Conservation (phyloP, 2,113 vertebrate species). For the Chrysemys picta region DNA sequence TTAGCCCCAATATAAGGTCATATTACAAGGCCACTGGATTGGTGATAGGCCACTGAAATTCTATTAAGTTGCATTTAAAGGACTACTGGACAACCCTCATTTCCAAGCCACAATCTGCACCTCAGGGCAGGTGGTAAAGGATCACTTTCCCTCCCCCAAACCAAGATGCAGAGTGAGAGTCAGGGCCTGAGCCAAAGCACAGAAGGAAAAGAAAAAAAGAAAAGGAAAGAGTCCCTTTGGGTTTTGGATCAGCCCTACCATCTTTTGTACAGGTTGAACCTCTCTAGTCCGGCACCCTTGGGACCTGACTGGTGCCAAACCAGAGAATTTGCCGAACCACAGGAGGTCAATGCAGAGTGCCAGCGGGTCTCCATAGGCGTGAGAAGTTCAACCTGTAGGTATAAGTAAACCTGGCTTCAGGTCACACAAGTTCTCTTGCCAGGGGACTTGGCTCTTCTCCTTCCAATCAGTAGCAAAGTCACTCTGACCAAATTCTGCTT, state of each 20-base stretch:
- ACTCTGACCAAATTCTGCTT: not conserved
- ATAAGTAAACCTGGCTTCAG: not conserved
- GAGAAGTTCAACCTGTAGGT: not conserved
- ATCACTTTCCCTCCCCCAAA: not conserved
- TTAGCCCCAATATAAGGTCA: not conserved
- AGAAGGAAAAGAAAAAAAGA: not conserved
- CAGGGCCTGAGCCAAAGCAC: not conserved
- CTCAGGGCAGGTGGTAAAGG: not conserved
- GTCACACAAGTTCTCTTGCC: not conserved
- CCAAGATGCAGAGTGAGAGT: not conserved
- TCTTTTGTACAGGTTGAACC: not conserved
- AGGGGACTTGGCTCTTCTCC: not conserved
- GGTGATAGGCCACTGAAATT: not conserved
- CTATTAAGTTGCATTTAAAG: not conserved
- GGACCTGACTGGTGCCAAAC: too few species aligned
- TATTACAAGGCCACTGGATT: not conserved
- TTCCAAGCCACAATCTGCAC: not conserved
- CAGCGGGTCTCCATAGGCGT: too few species aligned
- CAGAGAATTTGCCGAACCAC: too few species aligned
- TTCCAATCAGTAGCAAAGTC: not conserved
- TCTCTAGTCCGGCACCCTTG: too few species aligned
- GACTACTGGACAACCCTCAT: not conserved
- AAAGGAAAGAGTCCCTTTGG: not conserved
- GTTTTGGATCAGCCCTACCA: not conserved
- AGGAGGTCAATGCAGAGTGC: too few species aligned